phyloP scores from a whole-genome alignment of 2,797 vertebrate species.

The Myripristis jacobus region DNA sequence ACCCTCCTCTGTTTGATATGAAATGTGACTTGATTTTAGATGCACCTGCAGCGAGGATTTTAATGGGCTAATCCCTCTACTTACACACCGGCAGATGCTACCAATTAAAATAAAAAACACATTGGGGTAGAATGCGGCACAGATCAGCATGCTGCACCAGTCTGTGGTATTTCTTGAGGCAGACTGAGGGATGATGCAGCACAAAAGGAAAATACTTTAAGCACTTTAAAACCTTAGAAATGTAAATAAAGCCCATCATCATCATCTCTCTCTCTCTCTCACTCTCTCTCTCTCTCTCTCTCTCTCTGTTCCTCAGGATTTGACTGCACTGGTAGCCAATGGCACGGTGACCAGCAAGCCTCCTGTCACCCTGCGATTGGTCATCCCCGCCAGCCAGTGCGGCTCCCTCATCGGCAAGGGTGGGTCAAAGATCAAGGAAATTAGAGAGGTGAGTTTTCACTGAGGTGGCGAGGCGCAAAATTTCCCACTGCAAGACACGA shows the following conservation, averaged over 20 bases:
- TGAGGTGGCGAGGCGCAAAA: too few species aligned
- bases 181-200: neutral
- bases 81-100: neutral
- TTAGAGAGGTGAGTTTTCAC: conserved; percentile 88
- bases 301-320: conserved; percentile 82
- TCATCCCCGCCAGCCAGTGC: conserved; percentile 95
- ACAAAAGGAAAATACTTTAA: neutral
- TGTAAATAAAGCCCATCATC: neutral
- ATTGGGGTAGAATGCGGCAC: neutral
- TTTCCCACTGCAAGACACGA: too few species aligned
- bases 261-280: too few species aligned
- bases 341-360: conserved; percentile 89
- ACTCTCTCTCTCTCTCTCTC: too few species aligned
- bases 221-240: neutral
- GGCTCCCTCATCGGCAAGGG: conserved; percentile 97
- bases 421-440: conserved; percentile 96
- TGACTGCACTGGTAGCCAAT: conserved; percentile 86
- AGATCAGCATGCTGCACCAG: neutral
- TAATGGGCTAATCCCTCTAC: too few species aligned
- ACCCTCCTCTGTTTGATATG: too few species aligned
- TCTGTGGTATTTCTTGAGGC: neutral
- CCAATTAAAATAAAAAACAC: neutral
- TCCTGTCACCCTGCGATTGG: conserved; percentile 91
- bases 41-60: neutral
- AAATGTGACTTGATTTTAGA: too few species aligned